Base-by-base conservation (phyloP, 2,888 invertebrate genomes). In the Cinara cedri region DNA sequence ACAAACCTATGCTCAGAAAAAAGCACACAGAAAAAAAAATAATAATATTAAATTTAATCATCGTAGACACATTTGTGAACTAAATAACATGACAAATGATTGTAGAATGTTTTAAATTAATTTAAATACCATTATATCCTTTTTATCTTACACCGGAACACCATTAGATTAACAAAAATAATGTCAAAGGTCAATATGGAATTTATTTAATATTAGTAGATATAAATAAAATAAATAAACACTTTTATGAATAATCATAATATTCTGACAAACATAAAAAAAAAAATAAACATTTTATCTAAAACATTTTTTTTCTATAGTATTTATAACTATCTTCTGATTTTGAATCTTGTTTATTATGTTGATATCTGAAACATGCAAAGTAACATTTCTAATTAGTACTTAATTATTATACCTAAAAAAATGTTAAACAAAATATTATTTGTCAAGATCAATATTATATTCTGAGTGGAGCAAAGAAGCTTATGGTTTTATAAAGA, bases 91-190 rank as follows among this genome's bases (percentile, higher is more conserved):
- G 44, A 44, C 57, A 24, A 72, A 57, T 57, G n/a, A 71, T 14
- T 57, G 13, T 13, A 24, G 3, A n/a, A 24, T 72, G 46, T 60
- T 26, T 1, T 14, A 8, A 60, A 72, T 46, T 21, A 16, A n/a
- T 46, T 13, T 14, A 9, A 51, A 63, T 16, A 49, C 16, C 16
- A 74, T 34, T 49, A 62, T 62, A 74, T 74, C 51, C 51, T 14
- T 16, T 68, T 68, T 81, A 62, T 66, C 60, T 24, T 26, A 8
- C 2, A 65, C 68, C 68, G 76, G 76, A 76, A 76, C 76, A 66
- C 57, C 46, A 42, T 44, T n/a, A n/a, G 57, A 60, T 75, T 44
- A 75, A 42, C 42, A 75, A 75, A 65, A 75, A 55, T 24, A 65
- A 75, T 54, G 44, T 65, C 44, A 75, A 75, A 75, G 54, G 75